Evolutionary conservation across 1,140 invertebrate species (phyloP), one percentile per base, ranked within the genome.

Genomic region (Eumaeus atala): DNA sequence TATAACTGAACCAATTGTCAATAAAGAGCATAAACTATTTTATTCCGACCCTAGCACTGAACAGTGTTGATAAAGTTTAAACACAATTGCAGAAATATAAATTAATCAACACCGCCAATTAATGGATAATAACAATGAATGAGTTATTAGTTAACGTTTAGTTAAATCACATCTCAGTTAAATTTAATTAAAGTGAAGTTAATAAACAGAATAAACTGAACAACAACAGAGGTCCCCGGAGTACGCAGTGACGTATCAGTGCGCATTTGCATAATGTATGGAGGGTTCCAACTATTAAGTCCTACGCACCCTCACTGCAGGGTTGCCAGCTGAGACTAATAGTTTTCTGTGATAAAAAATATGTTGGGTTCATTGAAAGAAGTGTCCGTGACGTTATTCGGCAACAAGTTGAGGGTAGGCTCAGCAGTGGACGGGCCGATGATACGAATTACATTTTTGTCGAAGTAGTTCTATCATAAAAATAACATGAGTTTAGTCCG

Each of bases 101-200:
- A 12, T 37, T 37, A 37, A n/a, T 14, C 40, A 44, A 28, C 21
- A 28, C 21, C 21, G 6, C 21, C 21, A 28, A 28, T 44, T 44
- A 44, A 14, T 14, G 3, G 40, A 44, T 44, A 40, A 40, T 40
- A 44, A 44, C 21, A 3, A n/a, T 40, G 38, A 14, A 44, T 18
- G 7, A 14, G 14, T 44, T 44, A 44, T 44, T 44, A 44, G 40
- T 44, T 44, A 44, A 17, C 40, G 40, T 44, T 44, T 44, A 44
- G 40, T 44, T 44, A 16, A 44, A 44, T 44, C 40, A 9, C 40
- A 16, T 44, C 51, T 40, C 21, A 53, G 37, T 53, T 44, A 40
- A 14, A 83, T 86, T 86, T 86, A 86, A 86, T 86, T 84, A 86
- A 84, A 86, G 74, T 77, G 77, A 79, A 83, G 80, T 84, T 77